phyloP scores from a whole-genome alignment of 2,113 vertebrate genomes.

The Corythoichthys intestinalis region DNA sequence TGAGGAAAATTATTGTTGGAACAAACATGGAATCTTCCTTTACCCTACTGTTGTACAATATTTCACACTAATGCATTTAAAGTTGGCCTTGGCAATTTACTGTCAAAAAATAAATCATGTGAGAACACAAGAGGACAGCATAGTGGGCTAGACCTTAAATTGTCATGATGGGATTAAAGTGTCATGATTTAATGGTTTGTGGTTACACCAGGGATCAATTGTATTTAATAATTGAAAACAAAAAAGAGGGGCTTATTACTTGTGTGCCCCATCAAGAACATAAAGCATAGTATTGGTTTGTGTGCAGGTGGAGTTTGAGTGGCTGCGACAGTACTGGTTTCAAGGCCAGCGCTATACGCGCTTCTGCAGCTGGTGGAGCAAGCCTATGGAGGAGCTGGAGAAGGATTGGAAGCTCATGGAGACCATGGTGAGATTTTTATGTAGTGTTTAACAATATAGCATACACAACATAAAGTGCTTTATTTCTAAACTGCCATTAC shows the following conservation, averaged over 20 bases:
- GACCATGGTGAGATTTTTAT: constrained; percentile 78
- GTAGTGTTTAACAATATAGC: not conserved
- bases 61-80: constrained; percentile 1
- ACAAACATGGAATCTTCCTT: not conserved
- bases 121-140: not conserved
- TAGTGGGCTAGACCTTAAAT: not conserved
- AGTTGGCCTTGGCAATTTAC: not conserved
- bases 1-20: too few species aligned
- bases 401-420: constrained; percentile 91
- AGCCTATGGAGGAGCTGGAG: constrained; percentile 86
- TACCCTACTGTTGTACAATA: not conserved
- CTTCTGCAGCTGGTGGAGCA: constrained; percentile 90
- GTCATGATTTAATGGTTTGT: not conserved
- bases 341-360: constrained; percentile 87
- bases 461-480: not conserved
- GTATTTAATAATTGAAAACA: not conserved
- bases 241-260: not conserved
- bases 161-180: constrained; percentile 3
- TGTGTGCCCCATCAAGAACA: not conserved
- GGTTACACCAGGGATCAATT: not conserved
- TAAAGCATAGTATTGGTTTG: not conserved
- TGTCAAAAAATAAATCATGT: not conserved
- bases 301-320: constrained; percentile 90
- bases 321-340: constrained; percentile 97
- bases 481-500: not conserved